Evolutionary conservation across 2,888 invertebrate genomes (phyloP).

Genomic region (Pachydiplax longipennis): DNA sequence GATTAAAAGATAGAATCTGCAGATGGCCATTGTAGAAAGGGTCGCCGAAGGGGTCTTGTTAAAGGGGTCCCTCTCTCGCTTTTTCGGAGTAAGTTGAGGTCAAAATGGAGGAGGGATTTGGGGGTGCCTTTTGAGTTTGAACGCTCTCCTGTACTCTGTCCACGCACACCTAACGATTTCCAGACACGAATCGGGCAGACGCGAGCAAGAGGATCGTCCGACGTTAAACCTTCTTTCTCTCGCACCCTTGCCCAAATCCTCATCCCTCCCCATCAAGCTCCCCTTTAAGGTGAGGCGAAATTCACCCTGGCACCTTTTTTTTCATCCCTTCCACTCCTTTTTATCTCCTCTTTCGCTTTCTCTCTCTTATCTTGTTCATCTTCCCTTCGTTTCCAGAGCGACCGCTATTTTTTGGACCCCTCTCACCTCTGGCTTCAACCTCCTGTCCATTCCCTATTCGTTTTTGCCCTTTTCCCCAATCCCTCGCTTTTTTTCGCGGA

Average conservation of each 20-base stretch:
- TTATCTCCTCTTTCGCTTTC: not conserved
- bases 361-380: not conserved
- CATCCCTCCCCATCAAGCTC: not conserved
- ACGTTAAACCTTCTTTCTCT: not conserved
- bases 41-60: not conserved
- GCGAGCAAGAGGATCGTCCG: not conserved
- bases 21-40: not conserved
- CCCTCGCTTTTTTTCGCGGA: too few species aligned
- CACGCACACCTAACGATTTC: constrained; percentile 20
- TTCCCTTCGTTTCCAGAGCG: not conserved
- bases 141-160: not conserved
- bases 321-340: not conserved
- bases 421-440: not conserved
- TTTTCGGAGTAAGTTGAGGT: not conserved
- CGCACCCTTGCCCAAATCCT: not conserved
- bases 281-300: not conserved
- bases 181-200: constrained; percentile 4
- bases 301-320: not conserved
- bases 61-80: not conserved
- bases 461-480: not conserved
- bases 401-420: not conserved
- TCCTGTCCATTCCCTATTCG: not conserved
- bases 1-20: not conserved
- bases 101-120: not conserved
- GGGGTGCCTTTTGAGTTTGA: not conserved